phyloP scores from a whole-genome alignment of 2,888 invertebrate species.

The Melinopterus prodromus region DNA sequence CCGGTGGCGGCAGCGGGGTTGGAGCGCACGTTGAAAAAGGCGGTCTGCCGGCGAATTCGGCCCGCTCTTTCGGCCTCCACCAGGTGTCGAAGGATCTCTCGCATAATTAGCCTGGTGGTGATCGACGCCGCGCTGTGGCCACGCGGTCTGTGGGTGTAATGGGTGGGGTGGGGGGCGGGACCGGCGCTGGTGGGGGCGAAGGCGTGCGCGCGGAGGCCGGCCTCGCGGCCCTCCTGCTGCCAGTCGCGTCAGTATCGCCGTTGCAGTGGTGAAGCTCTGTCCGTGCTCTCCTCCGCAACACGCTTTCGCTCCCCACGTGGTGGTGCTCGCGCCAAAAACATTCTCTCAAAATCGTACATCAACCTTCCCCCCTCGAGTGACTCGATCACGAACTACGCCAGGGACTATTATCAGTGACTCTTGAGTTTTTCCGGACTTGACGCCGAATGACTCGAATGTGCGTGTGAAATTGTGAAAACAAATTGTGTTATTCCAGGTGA shows the following conservation, averaged over 20 bases:
- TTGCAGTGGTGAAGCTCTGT: slow-evolving; percentile 46
- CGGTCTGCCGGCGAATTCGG: slow-evolving; percentile 18
- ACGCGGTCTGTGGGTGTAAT: slow-evolving; percentile 58
- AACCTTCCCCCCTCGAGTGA: slow-evolving; percentile 4
- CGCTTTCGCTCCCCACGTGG: slow-evolving; percentile 49
- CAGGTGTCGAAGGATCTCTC: slow-evolving; percentile 56
- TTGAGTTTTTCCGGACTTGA: slow-evolving; percentile 31
- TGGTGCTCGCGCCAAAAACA: slow-evolving; percentile 41
- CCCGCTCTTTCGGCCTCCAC: slow-evolving; percentile 45
- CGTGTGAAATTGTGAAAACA: slow-evolving; percentile 41
- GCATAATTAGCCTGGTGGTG: slow-evolving; percentile 58
- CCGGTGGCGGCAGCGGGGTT: slow-evolving; percentile 9
- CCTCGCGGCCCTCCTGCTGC: slow-evolving; percentile 57
- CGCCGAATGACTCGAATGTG: slow-evolving; percentile 43
- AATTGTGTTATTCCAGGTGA: background rate
- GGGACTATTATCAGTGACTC: slow-evolving; percentile 40
- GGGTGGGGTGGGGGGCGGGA: slow-evolving; percentile 59
- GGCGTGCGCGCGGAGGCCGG: slow-evolving; percentile 60
- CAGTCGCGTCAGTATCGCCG: slow-evolving; percentile 49
- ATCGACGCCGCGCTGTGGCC: slow-evolving; percentile 57
- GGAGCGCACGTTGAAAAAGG: slow-evolving; percentile 13
- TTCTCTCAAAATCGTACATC: background rate
- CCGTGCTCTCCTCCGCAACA: slow-evolving; percentile 37
- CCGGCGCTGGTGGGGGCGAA: slow-evolving; percentile 54
- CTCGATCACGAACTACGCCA: slow-evolving; percentile 8